A percentile compares a stretch with the other conserved stretches of the same genome.
Conservation (phyloP, 2,888 invertebrate genomes). For the Drosophila buzzatii region DNA sequence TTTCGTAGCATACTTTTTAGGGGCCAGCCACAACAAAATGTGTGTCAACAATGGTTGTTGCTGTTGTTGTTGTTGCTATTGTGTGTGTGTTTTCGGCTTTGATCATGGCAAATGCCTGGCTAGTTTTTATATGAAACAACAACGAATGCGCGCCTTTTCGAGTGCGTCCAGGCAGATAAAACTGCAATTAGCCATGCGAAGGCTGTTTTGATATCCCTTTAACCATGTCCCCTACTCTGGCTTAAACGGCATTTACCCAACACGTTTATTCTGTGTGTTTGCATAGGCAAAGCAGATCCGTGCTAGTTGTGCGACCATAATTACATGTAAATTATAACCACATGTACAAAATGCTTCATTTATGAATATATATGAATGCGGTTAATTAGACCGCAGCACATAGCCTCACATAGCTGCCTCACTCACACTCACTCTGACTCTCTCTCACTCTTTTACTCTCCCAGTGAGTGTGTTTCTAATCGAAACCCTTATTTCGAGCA, state of each 20-base stretch:
- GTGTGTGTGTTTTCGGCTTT: conserved; percentile 31
- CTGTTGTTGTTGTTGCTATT: conserved; percentile 6
- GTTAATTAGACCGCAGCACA: conserved; percentile 54
- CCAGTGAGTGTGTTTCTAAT: conserved; percentile 5
- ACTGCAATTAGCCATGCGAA: conserved; percentile 56
- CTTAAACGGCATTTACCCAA: conserved; percentile 38
- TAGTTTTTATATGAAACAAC: conserved; percentile 20
- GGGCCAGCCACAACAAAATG: conserved; percentile 63
- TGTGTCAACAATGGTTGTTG: conserved; percentile 68
- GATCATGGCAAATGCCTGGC: conserved; percentile 35
- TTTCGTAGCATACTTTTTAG: conserved; percentile 67
- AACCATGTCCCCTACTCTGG: neutral
- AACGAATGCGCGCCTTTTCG: conserved; percentile 37
- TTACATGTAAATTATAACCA: conserved; percentile 71
- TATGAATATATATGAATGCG: conserved; percentile 57
- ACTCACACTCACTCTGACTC: neutral
- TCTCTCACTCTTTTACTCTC: neutral
- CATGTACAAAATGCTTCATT: conserved; percentile 59
- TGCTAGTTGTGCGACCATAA: conserved; percentile 57
- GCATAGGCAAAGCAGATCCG: conserved; percentile 4
- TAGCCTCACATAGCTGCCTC: neutral
- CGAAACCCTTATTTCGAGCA: conserved; percentile 14
- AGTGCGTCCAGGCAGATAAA: conserved; percentile 51
- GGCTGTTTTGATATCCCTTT: conserved; percentile 13
- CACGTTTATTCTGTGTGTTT: conserved; percentile 47